Evolutionary conservation across 2,113 vertebrate genomes (phyloP).

Genomic region (Zapus hudsonius): DNA sequence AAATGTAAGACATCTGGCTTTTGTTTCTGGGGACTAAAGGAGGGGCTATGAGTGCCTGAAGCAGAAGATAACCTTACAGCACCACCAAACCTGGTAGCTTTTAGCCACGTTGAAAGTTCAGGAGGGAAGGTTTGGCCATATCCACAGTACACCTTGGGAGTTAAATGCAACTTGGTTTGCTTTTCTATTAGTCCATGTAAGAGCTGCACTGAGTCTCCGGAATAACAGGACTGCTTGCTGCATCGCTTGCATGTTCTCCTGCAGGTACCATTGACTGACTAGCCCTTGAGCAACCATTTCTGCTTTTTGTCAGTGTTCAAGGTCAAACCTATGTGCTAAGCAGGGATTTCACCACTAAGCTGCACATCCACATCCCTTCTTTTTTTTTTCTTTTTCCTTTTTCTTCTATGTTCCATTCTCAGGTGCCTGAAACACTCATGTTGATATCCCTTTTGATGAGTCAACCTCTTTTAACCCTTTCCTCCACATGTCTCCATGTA

Average conservation of each 20-base stretch:
- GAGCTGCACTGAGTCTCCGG: background rate
- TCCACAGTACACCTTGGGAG: background rate
- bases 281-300: background rate
- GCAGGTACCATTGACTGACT: background rate
- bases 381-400: background rate
- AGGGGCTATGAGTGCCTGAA: background rate
- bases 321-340: background rate
- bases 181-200: background rate
- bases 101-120: background rate
- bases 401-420: background rate
- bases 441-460: background rate
- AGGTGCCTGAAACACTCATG: background rate
- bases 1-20: background rate
- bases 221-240: background rate
- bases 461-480: background rate
- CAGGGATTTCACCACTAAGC: background rate
- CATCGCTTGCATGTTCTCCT: background rate
- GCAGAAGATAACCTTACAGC: background rate
- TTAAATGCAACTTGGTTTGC: background rate
- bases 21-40: accelerated
- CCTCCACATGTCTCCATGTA: background rate
- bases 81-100: background rate
- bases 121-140: background rate
- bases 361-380: background rate
- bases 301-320: background rate